phyloP scores from a whole-genome alignment of 2,113 vertebrate genomes.

The Tupaia tana region DNA sequence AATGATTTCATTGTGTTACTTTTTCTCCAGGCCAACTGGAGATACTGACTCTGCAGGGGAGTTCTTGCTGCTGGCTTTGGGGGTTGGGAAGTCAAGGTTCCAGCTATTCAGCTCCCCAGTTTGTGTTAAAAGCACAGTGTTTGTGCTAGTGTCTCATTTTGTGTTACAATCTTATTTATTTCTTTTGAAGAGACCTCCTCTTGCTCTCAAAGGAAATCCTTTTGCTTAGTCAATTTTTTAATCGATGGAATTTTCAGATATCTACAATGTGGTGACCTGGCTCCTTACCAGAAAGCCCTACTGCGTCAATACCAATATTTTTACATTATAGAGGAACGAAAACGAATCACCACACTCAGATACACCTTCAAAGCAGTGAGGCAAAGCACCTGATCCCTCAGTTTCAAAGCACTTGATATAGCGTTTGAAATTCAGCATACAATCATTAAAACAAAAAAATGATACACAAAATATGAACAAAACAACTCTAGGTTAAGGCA shows the following conservation, averaged over 20 bases:
- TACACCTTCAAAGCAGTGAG: not conserved
- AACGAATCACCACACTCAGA: not conserved
- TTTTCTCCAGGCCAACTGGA: not conserved
- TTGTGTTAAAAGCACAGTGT: not conserved
- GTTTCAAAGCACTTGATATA: not conserved
- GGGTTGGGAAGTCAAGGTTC: not conserved
- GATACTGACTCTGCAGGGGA: not conserved
- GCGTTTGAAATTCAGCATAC: not conserved
- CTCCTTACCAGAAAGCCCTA: not conserved
- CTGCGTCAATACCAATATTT: not conserved
- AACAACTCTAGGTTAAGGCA: not conserved
- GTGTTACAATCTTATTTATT: not conserved
- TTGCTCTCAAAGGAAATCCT: not conserved
- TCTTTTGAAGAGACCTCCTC: not conserved
- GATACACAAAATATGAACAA: not conserved
- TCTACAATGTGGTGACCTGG: not conserved
- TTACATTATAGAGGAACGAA: not conserved
- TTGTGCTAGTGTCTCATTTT: not conserved
- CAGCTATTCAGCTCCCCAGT: not conserved
- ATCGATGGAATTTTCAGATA: not conserved
- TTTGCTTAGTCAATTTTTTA: not conserved
- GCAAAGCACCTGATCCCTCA: not conserved
- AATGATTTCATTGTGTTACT: not conserved
- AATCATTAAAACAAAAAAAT: not conserved
- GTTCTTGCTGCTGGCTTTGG: not conserved